These are phyloP conservation scores for Brenthis hecate DNA, from an alignment of 2,888 invertebrate species.

Conservation along the genomic window DNA sequence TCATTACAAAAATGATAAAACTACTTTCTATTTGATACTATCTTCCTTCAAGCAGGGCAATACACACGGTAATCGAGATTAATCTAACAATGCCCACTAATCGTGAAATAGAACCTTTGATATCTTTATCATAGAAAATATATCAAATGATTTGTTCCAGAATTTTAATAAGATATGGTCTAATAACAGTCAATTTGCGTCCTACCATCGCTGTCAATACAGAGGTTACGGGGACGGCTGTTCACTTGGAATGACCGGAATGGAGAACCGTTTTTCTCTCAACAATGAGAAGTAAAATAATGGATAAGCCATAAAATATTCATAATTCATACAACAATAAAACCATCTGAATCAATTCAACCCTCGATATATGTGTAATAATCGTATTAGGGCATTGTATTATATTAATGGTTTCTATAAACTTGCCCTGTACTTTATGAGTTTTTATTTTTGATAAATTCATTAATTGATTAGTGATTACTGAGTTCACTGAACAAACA, in stretches of 20 bases:
- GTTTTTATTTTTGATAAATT: constrained; percentile 1
- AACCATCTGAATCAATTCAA: constrained; percentile 57
- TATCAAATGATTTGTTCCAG: constrained; percentile 23
- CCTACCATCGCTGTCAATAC: constrained; percentile 36
- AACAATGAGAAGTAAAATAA: constrained; percentile 64
- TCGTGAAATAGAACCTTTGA: constrained; percentile 15
- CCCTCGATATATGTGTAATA: constrained; percentile 47
- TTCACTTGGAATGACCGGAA: constrained; percentile 54
- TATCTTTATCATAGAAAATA: constrained; percentile 15
- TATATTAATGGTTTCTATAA: constrained; percentile 21
- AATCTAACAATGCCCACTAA: constrained; percentile 17
- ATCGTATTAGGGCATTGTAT: constrained; percentile 40
- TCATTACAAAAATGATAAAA: constrained; percentile 1
- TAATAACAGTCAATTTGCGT: constrained; percentile 52
- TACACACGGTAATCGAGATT: not conserved
- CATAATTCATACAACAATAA: constrained; percentile 58
- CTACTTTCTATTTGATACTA: constrained; percentile 13
- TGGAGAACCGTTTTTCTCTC: constrained; percentile 45
- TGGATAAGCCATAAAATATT: constrained; percentile 70
- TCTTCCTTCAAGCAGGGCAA: not conserved
- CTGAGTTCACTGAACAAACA: constrained; percentile 6
- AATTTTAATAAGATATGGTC: constrained; percentile 32
- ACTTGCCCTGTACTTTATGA: not conserved
- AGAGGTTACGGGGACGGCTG: constrained; percentile 48
- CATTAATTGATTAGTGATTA: not conserved